These are phyloP conservation scores for Panulirus ornatus DNA, from an alignment of 1,140 invertebrate species.

Conservation along the genomic window DNA sequence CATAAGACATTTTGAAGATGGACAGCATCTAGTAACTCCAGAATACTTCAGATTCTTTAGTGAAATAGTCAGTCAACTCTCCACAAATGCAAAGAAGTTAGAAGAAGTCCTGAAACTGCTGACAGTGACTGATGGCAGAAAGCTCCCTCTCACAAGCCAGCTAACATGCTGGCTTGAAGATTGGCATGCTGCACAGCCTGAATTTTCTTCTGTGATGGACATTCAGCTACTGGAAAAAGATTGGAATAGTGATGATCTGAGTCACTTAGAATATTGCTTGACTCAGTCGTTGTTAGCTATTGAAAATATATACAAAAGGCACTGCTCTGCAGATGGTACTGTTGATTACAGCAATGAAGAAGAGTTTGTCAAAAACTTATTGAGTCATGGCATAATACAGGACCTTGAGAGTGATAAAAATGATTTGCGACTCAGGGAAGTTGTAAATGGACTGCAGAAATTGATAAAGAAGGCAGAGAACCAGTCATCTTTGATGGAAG, in stretches of 20 bases:
- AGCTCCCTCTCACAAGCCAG: constrained; percentile 16
- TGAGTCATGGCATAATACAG: constrained; percentile 31
- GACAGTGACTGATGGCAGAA: background rate
- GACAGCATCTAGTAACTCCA: constrained; percentile 34
- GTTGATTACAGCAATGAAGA: background rate
- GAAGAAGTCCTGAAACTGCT: constrained; percentile 2
- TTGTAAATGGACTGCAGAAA: constrained; percentile 23
- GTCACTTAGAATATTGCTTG: constrained; percentile 42
- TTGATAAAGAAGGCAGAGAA: constrained; percentile 39
- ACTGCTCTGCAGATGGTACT: background rate
- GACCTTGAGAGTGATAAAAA: constrained; percentile 32
- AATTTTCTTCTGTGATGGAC: constrained; percentile 4
- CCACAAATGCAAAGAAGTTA: constrained; percentile 22
- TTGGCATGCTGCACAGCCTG: constrained; percentile 18
- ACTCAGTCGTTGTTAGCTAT: constrained; percentile 45
- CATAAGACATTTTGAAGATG: constrained; percentile 42
- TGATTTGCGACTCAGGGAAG: constrained; percentile 24
- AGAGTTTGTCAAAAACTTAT: constrained; percentile 32
- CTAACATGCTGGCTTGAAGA: constrained; percentile 31
- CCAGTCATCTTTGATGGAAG: constrained; percentile 26
- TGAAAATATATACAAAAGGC: constrained; percentile 49
- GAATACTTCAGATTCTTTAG: constrained; percentile 8
- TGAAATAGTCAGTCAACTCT: background rate
- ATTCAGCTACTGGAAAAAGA: background rate
- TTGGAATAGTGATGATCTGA: background rate